These are phyloP conservation scores for Hyperopisus bebe DNA, from an alignment of 2,113 vertebrate species.

Conservation along the genomic window DNA sequence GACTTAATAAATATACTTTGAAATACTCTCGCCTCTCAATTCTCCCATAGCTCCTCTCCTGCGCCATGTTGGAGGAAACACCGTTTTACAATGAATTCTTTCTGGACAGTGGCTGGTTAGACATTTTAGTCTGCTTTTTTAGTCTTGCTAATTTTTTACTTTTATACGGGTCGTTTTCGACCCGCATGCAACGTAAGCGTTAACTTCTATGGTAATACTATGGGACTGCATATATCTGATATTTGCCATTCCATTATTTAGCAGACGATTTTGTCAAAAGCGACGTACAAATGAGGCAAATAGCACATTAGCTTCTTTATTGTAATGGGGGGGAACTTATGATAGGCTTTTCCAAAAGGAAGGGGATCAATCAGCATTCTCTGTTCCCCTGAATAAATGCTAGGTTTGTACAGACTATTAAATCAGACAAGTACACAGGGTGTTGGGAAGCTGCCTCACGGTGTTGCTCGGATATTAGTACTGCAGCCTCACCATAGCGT, in stretches of 20 bases:
- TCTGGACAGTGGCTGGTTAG: background rate
- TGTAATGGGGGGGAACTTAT: background rate
- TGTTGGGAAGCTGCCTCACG: too few relatives aligned
- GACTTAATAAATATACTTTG: background rate
- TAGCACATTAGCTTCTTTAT: background rate
- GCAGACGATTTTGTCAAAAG: background rate
- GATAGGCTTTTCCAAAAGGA: background rate
- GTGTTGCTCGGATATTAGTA: background rate
- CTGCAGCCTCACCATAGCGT: background rate
- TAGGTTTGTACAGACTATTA: background rate
- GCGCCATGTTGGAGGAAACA: background rate
- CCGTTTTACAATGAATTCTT: background rate
- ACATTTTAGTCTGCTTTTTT: background rate
- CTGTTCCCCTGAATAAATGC: background rate
- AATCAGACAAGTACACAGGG: background rate
- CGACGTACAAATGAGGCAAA: background rate
- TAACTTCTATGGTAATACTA: too few relatives aligned
- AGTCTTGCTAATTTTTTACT: too few relatives aligned
- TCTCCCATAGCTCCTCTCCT: background rate
- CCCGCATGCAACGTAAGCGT: too few relatives aligned
- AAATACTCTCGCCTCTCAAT: background rate
- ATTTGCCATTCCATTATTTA: background rate
- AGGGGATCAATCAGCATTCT: background rate
- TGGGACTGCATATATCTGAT: background rate
- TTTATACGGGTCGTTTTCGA: too few relatives aligned